Percentiles rank a stretch among this genome's conserved stretches.
These are phyloP conservation scores for Temnothorax curvispinosus DNA, from an alignment of 1,140 invertebrate genomes.

Conservation along the genomic window DNA sequence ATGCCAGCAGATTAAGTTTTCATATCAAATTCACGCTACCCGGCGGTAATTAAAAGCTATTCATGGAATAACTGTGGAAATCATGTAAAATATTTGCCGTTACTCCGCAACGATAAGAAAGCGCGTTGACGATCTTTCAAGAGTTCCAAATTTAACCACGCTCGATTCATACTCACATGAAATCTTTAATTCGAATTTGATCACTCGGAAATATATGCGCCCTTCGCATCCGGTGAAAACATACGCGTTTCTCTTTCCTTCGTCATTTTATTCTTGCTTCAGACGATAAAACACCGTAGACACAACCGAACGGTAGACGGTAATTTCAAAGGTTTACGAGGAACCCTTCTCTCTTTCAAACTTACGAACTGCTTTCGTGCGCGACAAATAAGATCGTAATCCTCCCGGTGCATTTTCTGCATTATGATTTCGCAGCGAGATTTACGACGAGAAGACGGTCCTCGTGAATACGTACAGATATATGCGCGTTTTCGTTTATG, in stretches of 20 bases:
- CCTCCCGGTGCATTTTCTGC: slow-evolving; percentile 60
- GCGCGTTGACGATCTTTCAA: background rate
- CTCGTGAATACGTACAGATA: slow-evolving; percentile 16
- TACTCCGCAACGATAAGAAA: background rate
- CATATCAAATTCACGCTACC: background rate
- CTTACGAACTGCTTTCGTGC: slow-evolving; percentile 39
- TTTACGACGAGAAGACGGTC: slow-evolving; percentile 56
- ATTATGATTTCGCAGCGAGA: slow-evolving; percentile 61
- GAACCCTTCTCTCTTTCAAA: slow-evolving; percentile 36
- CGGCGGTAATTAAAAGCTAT: slow-evolving; percentile 19
- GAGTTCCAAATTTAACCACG: background rate
- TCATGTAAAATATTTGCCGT: background rate
- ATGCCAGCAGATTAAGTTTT: slow-evolving; percentile 13
- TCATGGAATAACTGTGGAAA: slow-evolving; percentile 15
- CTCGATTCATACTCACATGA: background rate
- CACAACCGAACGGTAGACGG: slow-evolving; percentile 7
- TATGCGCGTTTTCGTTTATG: slow-evolving; percentile 36
- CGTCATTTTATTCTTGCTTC: slow-evolving; percentile 10
- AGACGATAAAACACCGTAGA: slow-evolving; percentile 21
- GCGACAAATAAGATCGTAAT: slow-evolving; percentile 66
- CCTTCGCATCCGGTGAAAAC: background rate
- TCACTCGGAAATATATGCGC: background rate
- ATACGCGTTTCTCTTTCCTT: background rate
- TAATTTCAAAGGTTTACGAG: slow-evolving; percentile 53
- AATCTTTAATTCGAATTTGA: background rate